phyloP scores from a whole-genome alignment of 2,797 vertebrate genomes.

The Ataeniobius toweri region DNA sequence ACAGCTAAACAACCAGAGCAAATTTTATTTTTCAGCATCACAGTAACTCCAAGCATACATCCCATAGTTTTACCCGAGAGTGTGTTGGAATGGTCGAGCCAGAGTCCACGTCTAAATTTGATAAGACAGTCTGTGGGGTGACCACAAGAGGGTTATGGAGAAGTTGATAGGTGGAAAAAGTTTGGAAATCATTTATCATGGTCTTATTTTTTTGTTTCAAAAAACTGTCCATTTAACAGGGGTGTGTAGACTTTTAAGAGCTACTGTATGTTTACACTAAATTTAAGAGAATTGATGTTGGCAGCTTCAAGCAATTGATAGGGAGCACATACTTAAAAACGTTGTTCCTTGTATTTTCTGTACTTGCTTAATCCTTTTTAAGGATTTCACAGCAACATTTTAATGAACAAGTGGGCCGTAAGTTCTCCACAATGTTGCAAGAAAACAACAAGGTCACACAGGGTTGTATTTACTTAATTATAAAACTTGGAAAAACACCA shows the following conservation, averaged over 20 bases:
- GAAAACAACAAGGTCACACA: background rate
- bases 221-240: background rate
- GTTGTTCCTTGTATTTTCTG: background rate
- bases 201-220: background rate
- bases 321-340: background rate
- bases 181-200: too few species aligned
- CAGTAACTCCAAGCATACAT: too few species aligned
- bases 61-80: too few species aligned
- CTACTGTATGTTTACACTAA: background rate
- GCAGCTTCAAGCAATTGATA: background rate
- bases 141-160: too few species aligned
- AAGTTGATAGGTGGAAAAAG: too few species aligned
- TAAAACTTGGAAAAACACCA: background rate
- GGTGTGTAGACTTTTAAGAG: background rate
- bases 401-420: background rate
- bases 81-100: too few species aligned
- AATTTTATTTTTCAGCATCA: too few species aligned
- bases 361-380: background rate
- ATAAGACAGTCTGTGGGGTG: too few species aligned
- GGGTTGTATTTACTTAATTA: too few species aligned
- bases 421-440: background rate
- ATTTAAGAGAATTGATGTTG: background rate
- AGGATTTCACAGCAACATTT: background rate
- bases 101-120: too few species aligned
- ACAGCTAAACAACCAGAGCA: too few species aligned